phyloP scores from a whole-genome alignment of 2,888 invertebrate genomes.

The Crocallis elinguaria region DNA sequence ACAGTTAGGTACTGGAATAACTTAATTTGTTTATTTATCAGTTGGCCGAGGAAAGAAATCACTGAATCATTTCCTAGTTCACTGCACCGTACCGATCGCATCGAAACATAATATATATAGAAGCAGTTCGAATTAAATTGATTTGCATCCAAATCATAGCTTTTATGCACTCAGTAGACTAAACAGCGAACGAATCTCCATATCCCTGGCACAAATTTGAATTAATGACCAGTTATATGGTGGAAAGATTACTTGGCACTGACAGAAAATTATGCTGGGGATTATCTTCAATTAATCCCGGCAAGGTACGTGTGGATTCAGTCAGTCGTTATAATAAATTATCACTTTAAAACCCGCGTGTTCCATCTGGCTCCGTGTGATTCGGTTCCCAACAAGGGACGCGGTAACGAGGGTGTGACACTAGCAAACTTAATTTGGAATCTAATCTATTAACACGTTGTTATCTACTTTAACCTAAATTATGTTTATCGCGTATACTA shows the following conservation, averaged over 20 bases:
- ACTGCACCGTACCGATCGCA: conserved; percentile 25
- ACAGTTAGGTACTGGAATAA: conserved; percentile 13
- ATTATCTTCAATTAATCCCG: conserved; percentile 56
- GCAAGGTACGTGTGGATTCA: conserved; percentile 50
- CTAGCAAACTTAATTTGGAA: conserved; percentile 61
- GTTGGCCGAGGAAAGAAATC: conserved; percentile 32
- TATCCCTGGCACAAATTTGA: conserved; percentile 27
- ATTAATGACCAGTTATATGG: conserved; percentile 27
- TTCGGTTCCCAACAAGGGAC: conserved; percentile 40
- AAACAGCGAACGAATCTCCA: conserved; percentile 29
- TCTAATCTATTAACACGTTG: conserved; percentile 63
- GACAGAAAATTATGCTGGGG: conserved; percentile 45
- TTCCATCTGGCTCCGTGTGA: conserved; percentile 53
- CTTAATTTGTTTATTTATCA: conserved; percentile 24
- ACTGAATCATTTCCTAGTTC: conserved; percentile 44
- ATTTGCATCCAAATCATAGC: conserved; percentile 24
- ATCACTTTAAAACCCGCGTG: conserved; percentile 50
- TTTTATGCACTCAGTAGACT: conserved; percentile 27
- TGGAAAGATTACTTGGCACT: conserved; percentile 21
- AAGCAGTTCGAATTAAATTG: not conserved
- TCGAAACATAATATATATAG: conserved; percentile 24
- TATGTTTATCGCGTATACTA: conserved; percentile 36
- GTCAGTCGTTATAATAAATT: conserved; percentile 55
- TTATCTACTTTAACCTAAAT: conserved; percentile 53
- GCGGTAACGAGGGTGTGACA: conserved; percentile 66